Base-by-base conservation (phyloP, 2,888 invertebrate species). In the Malthinus seriepunctatus region DNA sequence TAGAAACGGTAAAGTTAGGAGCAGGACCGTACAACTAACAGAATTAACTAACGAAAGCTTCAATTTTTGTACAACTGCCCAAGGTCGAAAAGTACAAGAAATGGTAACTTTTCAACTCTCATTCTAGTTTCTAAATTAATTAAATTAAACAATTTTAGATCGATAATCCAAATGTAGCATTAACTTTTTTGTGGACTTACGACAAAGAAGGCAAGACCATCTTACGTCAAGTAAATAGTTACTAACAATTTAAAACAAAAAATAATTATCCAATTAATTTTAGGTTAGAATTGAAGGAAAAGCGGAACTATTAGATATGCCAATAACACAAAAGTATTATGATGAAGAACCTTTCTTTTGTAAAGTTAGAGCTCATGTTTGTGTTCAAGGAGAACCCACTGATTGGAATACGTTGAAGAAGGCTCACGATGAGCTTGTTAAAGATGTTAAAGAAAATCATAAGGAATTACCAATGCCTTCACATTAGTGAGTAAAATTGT, bases 231-330 rank as follows among this genome's bases (percentile, higher is more conserved):
- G 75, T 76, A 64, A 62, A 38, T 10, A 39, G 32, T 37, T 39
- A 39, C 35, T 23, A 44, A 56, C 55, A 10, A 47, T 37, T 37
- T 15, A 45, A 32, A 12, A 38, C 35, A 38, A 8, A 8, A 47
- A 34, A 35, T 48, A 23, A 31, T 32, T 34, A 34, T 23, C 47
- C 31, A 32, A 11, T 8, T 11, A 55, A n/a, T 48, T 48, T 44
- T 38, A 83, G 82, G 78, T 81, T 4, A 73, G 82, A 62, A 70
- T 81, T 11, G 79, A 81, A 63, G 83, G 83, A 8, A 62, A 54
- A 1, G 72, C 79, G 10, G 68, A 73, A 34, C 69, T 73, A 60
- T 65, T 82, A 39, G 63, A 71, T 1, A 63, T 64, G 34, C 67
- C 74, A 2, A 72, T 74, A 12, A 75, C 69, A 60, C 65, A 68